phyloP scores from a whole-genome alignment of 2,113 vertebrate species.

The Atrichornis clamosus region DNA sequence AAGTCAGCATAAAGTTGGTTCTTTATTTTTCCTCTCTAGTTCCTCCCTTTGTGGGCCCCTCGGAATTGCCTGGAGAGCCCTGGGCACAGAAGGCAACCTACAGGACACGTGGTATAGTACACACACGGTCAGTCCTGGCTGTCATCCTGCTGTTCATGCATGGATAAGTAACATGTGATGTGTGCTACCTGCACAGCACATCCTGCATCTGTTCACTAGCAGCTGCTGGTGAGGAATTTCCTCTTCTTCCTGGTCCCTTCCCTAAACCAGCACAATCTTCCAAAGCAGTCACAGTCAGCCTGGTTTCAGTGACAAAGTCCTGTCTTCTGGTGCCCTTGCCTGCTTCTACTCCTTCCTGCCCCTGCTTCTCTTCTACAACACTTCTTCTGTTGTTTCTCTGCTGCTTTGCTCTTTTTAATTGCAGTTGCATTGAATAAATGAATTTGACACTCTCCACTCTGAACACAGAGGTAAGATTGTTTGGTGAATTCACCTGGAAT shows the following conservation, averaged over 20 bases:
- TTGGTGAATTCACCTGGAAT: background rate
- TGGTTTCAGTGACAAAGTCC: background rate
- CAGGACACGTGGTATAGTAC: rapidly evolving
- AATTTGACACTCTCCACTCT: background rate
- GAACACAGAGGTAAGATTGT: background rate
- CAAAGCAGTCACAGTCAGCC: background rate
- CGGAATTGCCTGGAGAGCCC: background rate
- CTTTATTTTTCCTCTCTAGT: background rate
- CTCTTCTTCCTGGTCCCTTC: background rate
- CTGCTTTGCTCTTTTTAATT: background rate
- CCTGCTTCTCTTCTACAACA: background rate
- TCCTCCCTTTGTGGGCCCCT: background rate
- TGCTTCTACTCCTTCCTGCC: background rate
- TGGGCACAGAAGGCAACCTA: background rate
- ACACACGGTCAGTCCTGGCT: rapidly evolving
- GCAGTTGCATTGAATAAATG: background rate
- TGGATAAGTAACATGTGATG: rapidly evolving
- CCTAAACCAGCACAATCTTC: background rate
- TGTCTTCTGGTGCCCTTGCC: background rate
- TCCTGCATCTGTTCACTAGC: background rate
- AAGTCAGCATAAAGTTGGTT: background rate
- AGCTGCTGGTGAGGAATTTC: background rate
- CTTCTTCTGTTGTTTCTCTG: background rate
- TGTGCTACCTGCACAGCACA: rapidly evolving
- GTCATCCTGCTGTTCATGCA: background rate